A percentile compares a stretch with the other conserved stretches of the same genome.
Conservation (phyloP, 2,888 invertebrate genomes). For the Gordius sp. region DNA sequence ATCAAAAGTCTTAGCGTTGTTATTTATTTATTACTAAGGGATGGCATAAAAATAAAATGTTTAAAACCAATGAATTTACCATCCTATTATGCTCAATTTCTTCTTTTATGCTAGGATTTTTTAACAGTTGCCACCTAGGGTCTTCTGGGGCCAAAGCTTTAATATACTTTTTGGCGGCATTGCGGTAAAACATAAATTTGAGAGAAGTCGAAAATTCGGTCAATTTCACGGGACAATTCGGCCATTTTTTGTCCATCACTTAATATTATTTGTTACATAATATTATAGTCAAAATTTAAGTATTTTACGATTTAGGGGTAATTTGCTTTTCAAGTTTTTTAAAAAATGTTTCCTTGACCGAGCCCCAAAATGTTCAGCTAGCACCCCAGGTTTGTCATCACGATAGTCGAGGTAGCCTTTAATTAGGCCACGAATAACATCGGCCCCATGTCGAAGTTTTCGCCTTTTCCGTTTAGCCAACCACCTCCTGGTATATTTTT, state of each 20-base stretch:
- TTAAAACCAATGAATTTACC: no score
- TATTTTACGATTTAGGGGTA: slow-evolving; percentile 5
- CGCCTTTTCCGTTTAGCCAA: neutral
- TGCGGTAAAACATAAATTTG: neutral
- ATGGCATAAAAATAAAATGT: no score
- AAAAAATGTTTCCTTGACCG: neutral
- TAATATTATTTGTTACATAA: neutral
- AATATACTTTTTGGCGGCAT: slow-evolving; percentile 4
- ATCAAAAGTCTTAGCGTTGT: no score
- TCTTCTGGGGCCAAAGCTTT: neutral
- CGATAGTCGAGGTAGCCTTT: neutral
- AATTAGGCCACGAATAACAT: neutral
- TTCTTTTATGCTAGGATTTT: neutral
- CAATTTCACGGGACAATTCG: neutral
- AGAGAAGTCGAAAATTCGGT: neutral
- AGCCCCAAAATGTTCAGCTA: neutral
- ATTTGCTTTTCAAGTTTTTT: neutral
- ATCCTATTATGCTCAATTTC: slow-evolving; percentile 13
- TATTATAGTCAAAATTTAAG: neutral
- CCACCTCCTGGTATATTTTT: neutral
- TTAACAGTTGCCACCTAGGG: neutral
- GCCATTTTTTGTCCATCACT: slow-evolving; percentile 14
- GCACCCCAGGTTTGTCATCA: neutral
- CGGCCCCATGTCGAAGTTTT: neutral
- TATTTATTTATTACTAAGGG: no score